Evolutionary conservation across 2,113 vertebrate species (phyloP).

Genomic region (Paramormyrops kingsleyae): DNA sequence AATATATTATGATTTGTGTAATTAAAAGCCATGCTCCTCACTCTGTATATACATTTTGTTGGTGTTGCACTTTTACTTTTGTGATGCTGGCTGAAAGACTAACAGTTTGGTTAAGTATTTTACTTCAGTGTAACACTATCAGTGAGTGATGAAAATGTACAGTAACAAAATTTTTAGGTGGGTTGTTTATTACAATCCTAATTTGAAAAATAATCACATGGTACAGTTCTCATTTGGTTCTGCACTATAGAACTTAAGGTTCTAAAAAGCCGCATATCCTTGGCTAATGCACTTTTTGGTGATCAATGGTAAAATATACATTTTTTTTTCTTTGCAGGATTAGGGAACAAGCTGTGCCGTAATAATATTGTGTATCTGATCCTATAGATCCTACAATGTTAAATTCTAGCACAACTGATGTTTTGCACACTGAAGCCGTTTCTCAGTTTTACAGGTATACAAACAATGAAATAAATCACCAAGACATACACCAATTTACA

Average conservation of each 20-base stretch:
- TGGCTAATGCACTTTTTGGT: background rate
- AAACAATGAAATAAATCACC: background rate
- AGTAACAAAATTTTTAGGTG: background rate
- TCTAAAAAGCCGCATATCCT: background rate
- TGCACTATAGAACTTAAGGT: background rate
- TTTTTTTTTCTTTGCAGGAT: background rate
- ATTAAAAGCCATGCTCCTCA: background rate
- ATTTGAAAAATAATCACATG: background rate
- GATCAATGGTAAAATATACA: background rate
- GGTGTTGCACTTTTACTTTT: background rate
- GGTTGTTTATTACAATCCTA: background rate
- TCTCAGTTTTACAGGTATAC: background rate
- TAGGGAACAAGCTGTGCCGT: background rate
- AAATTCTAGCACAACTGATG: background rate
- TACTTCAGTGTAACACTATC: background rate
- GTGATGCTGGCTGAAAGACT: background rate
- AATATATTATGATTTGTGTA: background rate
- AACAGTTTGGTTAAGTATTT: background rate
- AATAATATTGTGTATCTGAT: background rate
- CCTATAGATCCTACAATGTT: background rate
- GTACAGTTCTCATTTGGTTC: background rate
- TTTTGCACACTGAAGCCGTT: background rate
- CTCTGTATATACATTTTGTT: background rate
- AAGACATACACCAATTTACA: background rate
- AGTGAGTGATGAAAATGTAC: background rate